A percentile compares a stretch with the other conserved stretches of the same genome.
phyloP scores from a whole-genome alignment of 2,888 invertebrate genomes.

The Hypomecis atomaria region DNA sequence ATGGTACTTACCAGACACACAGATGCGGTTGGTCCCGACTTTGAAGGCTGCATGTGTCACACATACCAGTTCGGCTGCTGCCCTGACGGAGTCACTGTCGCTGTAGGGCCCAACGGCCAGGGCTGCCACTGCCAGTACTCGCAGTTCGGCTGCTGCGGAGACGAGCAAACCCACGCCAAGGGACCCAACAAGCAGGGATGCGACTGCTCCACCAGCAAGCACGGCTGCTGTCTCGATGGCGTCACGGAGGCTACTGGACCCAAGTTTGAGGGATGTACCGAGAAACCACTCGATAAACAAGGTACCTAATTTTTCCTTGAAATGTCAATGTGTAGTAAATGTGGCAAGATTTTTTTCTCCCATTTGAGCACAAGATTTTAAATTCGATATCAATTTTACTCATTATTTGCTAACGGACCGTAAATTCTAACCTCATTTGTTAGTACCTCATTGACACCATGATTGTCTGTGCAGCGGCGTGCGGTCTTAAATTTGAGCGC shows the following conservation, averaged over 20 bases:
- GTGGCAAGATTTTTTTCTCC: no score
- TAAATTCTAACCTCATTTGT: no score
- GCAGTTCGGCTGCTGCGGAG: conserved; percentile 93
- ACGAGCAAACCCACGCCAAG: conserved; percentile 91
- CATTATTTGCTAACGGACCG: no score
- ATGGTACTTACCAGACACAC: conserved; percentile 75
- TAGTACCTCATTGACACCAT: no score
- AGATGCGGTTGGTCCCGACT: conserved; percentile 90
- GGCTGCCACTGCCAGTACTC: conserved; percentile 92
- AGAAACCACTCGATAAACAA: conserved; percentile 88
- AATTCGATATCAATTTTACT: no score
- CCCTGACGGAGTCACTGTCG: conserved; percentile 90
- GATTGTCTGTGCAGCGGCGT: conserved; percentile 81
- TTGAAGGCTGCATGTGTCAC: conserved; percentile 92
- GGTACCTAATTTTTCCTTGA: conserved; percentile 61
- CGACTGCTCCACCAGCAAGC: conserved; percentile 90
- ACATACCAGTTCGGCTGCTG: conserved; percentile 97
- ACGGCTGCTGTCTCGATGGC: conserved; percentile 95
- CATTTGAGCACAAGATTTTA: no score
- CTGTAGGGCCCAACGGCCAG: conserved; percentile 86
- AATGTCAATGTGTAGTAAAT: no score
- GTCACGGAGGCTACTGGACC: conserved; percentile 90
- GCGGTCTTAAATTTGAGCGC: conserved; percentile 88
- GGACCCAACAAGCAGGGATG: conserved; percentile 93
- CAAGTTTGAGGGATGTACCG: conserved; percentile 93